Percentiles rank a stretch among this genome's conserved stretches.
phyloP scores from a whole-genome alignment of 2,797 vertebrate genomes.

The Aeoliscus strigatus region DNA sequence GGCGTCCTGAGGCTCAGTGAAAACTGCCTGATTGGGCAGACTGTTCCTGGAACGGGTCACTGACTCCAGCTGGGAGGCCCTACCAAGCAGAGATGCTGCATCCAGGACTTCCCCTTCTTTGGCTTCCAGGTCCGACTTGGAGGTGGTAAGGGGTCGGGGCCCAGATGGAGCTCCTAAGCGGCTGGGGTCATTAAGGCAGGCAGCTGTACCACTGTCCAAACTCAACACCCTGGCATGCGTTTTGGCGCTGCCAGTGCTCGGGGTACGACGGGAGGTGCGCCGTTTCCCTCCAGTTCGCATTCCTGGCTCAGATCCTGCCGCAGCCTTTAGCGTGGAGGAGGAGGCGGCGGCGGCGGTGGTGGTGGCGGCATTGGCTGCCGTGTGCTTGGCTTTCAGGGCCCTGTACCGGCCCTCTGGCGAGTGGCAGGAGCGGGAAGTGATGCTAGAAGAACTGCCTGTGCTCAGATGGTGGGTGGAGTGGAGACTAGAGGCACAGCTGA shows the following conservation, averaged over 20 bases:
- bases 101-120: conserved; percentile 99
- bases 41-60: conserved; percentile 98
- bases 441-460: conserved; percentile 92
- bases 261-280: conserved; percentile 82
- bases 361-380: conserved; percentile 54
- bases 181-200: conserved; percentile 89
- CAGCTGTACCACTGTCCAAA: conserved; percentile 90
- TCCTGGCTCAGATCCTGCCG: conserved; percentile 69
- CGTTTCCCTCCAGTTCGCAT: conserved; percentile 72
- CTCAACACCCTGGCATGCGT: conserved; percentile 92
- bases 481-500: conserved; percentile 92
- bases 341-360: conserved; percentile 47
- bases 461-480: conserved; percentile 90
- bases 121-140: conserved; percentile 98
- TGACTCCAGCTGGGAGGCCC: conserved; percentile 96
- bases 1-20: conserved; percentile 86
- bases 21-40: conserved; percentile 88
- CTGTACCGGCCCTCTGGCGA: conserved; percentile 86
- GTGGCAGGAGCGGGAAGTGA: conserved; percentile 88
- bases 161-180: conserved; percentile 85
- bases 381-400: conserved; percentile 83
- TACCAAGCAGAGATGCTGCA: conserved; percentile 90
- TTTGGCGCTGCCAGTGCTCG: conserved; percentile 87
- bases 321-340: conserved; percentile 60
- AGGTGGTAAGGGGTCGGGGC: conserved; percentile 91